These are phyloP conservation scores for Sturmia bella DNA, from an alignment of 2,888 invertebrate genomes.

Conservation along the genomic window DNA sequence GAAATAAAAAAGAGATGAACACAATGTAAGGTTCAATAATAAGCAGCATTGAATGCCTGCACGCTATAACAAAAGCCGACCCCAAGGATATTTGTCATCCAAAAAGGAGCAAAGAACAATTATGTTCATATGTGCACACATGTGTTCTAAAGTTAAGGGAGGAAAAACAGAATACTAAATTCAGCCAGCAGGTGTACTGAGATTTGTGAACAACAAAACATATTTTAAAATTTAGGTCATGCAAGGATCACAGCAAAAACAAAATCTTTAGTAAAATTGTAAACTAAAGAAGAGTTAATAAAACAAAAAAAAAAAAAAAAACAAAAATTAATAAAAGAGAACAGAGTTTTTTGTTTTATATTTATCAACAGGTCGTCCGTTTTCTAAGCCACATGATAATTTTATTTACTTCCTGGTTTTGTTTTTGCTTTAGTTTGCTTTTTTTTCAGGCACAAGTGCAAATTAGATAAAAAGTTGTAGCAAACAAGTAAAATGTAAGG, in stretches of 20 bases:
- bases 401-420: conserved; percentile 55
- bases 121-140: conserved; percentile 1
- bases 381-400: conserved; percentile 51
- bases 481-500: conserved; percentile 1
- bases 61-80: conserved; percentile 5
- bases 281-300: conserved; percentile 35
- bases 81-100: conserved; percentile 45
- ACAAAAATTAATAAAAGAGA: not conserved
- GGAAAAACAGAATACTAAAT: conserved; percentile 11
- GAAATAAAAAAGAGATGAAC: not conserved
- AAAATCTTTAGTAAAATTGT: not conserved
- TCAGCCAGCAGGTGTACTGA: conserved; percentile 56
- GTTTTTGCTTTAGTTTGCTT: not conserved
- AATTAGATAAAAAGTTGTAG: conserved; percentile 55
- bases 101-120: conserved; percentile 17
- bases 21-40: conserved; percentile 51
- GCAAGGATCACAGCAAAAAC: conserved; percentile 36
- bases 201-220: conserved; percentile 47
- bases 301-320: not conserved
- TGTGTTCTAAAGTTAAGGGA: conserved; percentile 22
- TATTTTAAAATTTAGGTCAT: conserved; percentile 64
- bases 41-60: conserved; percentile 20
- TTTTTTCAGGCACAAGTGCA: conserved; percentile 42
- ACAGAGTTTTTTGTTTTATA: not conserved
- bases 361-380: conserved; percentile 45